These are phyloP conservation scores for Drosophila kohkoa DNA, from an alignment of 1,140 invertebrate species.

Conservation along the genomic window DNA sequence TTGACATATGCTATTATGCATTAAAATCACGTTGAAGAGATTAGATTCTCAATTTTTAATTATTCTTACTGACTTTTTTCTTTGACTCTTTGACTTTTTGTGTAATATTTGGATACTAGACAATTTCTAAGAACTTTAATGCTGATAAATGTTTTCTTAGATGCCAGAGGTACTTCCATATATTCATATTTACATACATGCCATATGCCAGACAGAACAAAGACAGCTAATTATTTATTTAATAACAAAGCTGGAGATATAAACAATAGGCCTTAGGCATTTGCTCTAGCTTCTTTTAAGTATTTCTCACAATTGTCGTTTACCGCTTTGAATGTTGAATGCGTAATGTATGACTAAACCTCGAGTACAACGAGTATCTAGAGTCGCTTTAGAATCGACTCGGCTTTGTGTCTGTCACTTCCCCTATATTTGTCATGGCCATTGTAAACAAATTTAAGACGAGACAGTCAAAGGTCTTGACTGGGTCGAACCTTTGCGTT, in stretches of 20 bases:
- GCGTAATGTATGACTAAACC: constrained; percentile 13
- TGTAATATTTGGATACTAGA: neutral
- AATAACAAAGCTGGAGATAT: constrained; percentile 41
- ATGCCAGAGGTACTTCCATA: neutral
- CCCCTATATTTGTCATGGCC: constrained; percentile 62
- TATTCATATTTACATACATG: neutral
- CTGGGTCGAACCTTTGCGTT: constrained; percentile 44
- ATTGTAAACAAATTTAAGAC: constrained; percentile 75
- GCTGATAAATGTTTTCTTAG: neutral
- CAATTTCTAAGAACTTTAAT: constrained; percentile 18
- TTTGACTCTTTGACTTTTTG: neutral
- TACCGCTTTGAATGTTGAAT: constrained; percentile 43
- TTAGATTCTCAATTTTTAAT: neutral
- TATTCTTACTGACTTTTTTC: neutral
- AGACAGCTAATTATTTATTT: constrained; percentile 39
- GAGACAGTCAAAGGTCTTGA: constrained; percentile 42
- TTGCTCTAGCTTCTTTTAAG: constrained; percentile 30
- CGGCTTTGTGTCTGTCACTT: constrained; percentile 56
- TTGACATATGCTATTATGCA: neutral
- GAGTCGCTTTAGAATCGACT: constrained; percentile 58
- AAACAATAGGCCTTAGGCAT: constrained; percentile 54
- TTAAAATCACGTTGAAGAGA: neutral
- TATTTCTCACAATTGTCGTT: constrained; percentile 54
- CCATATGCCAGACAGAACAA: constrained; percentile 34
- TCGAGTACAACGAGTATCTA: constrained; percentile 27